A percentile compares a stretch with the other conserved stretches of the same genome.
Conservation (phyloP, 2,888 invertebrate species). For the Tetranychus truncatus region DNA sequence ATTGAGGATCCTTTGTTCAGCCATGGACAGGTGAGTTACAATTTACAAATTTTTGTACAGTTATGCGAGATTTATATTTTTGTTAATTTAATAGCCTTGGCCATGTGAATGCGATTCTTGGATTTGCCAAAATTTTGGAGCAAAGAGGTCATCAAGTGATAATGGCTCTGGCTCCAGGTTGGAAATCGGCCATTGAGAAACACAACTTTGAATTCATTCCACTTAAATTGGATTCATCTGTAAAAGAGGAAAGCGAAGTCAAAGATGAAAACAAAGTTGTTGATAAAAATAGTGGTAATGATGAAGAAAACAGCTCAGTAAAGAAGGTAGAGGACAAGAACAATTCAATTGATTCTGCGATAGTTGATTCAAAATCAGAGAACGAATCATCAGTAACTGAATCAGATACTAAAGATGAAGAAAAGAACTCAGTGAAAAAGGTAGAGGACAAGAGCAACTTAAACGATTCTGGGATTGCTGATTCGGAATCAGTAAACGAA, state of each 20-base stretch:
- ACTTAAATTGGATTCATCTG: neutral
- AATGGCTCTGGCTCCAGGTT: neutral
- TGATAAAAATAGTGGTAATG: neutral
- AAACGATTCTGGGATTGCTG: neutral
- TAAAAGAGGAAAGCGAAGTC: neutral
- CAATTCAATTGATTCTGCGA: neutral
- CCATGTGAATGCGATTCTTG: neutral
- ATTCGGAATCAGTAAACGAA: neutral
- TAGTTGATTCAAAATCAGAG: neutral
- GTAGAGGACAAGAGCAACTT: neutral
- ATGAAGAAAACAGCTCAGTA: neutral
- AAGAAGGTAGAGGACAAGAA: neutral
- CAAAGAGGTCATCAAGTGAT: neutral
- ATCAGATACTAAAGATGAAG: neutral
- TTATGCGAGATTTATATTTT: neutral
- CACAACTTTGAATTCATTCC: neutral
- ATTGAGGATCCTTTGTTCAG: neutral
- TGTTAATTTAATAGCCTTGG: neutral
- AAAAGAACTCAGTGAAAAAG: neutral
- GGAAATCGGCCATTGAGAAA: conserved; percentile 1
- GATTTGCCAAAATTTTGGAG: neutral
- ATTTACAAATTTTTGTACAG: neutral
- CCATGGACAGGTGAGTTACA: conserved; percentile 8
- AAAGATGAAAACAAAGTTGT: neutral
- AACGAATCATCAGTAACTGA: neutral